Base-by-base conservation (phyloP, 2,888 invertebrate species). In the Scelioninae gen. 1 region DNA sequence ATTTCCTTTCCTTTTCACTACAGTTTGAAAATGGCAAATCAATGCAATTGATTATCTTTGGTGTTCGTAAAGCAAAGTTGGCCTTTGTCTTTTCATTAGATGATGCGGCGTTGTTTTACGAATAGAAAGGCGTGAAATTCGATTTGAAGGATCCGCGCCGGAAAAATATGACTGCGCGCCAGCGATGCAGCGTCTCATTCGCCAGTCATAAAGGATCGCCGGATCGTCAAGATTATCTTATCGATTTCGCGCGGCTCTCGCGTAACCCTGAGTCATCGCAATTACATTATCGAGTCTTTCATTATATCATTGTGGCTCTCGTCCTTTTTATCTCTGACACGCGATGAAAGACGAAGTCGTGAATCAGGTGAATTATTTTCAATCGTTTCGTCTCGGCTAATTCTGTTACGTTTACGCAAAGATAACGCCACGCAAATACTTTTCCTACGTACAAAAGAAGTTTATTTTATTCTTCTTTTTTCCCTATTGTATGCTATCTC, bases 151-250 rank as follows among this genome's bases (percentile, higher is more conserved):
- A 40, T 38, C n/a, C 76, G 51, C 53, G 53, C 13, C 31, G 60
- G 68, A 62, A 77, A 62, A 69, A 68, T 53, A 11, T n/a, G 62
- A n/a, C 62, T 31, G 49, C 47, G 23, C 58, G 40, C 66, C 51
- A 16, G 47, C 58, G 40, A 43, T 63, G 34, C 49, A n/a, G 10
- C 58, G 69, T 38, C 34, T 58, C 47, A 38, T 58, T 47, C 55
- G 47, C 56, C 55, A 38, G 43, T 56, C 77, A 65, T 78, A 78
- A 71, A 78, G 51, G 78, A 78, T 78, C 56, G 69, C 56, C 71
- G 62, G 72, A 82, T 77, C 82, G 58, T 56, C 65, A 58, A 55
- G 78, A 82, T 82, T 77, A 74, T 74, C 77, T 74, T 82, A 82
- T 82, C 77, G 78, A 82, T 74, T 60, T 47, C 71, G 76, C 66